phyloP scores from a whole-genome alignment of 2,888 invertebrate species.

The Boloria euphrosyne region DNA sequence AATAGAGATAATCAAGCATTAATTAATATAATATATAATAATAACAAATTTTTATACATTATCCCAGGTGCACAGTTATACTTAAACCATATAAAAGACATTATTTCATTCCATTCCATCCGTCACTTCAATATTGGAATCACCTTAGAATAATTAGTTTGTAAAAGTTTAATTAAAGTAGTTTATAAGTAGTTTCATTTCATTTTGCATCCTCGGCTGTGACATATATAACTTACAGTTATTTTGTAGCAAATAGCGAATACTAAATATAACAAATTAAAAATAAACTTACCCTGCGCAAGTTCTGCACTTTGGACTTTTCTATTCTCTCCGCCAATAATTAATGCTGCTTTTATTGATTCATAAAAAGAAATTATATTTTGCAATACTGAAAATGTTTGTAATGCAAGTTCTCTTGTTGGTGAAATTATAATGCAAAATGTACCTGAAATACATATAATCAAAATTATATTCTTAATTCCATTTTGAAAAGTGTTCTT shows the following conservation, averaged over 20 bases:
- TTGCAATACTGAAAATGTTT: slow-evolving; percentile 95
- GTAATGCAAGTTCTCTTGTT: slow-evolving; percentile 96
- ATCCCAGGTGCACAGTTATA: no score
- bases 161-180: no score
- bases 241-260: no score
- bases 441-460: slow-evolving; percentile 84
- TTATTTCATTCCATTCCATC: no score
- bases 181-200: no score
- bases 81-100: no score
- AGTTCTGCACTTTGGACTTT: slow-evolving; percentile 93
- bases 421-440: slow-evolving; percentile 96
- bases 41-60: neutral
- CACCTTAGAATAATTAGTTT: no score
- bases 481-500: neutral
- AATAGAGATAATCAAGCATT: slow-evolving; percentile 1
- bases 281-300: slow-evolving; percentile 81
- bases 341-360: slow-evolving; percentile 90
- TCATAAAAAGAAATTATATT: slow-evolving; percentile 91
- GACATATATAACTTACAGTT: no score
- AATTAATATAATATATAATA: neutral
- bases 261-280: neutral
- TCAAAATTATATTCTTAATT: slow-evolving; percentile 16
- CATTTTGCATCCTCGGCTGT: no score
- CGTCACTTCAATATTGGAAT: no score
- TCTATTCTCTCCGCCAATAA: slow-evolving; percentile 96